Percentiles rank a stretch among this genome's conserved stretches.
phyloP scores from a whole-genome alignment of 1,140 invertebrate genomes.

The Papilio machaon region DNA sequence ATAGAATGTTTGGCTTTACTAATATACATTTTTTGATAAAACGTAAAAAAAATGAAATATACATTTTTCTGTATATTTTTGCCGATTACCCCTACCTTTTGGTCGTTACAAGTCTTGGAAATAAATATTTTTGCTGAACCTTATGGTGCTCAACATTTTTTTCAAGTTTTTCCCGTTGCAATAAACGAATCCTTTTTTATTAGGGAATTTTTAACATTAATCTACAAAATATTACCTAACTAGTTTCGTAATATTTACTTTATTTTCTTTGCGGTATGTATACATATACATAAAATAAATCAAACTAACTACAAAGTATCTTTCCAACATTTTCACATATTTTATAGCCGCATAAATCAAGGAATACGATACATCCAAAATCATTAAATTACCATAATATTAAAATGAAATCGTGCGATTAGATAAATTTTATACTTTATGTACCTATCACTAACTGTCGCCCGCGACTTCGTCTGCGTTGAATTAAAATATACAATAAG shows the following conservation, averaged over 20 bases:
- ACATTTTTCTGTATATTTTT: too few relatives aligned
- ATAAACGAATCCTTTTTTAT: not conserved
- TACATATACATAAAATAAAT: not conserved
- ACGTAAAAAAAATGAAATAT: too few relatives aligned
- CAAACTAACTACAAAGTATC: not conserved
- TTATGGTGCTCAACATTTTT: not conserved
- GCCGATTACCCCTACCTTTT: too few relatives aligned
- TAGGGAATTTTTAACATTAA: not conserved
- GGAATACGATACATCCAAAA: not conserved
- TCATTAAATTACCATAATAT: conserved; percentile 10
- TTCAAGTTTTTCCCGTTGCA: not conserved
- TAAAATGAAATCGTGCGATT: conserved; percentile 3
- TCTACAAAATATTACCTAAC: not conserved
- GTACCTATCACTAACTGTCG: not conserved
- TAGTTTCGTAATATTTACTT: not conserved
- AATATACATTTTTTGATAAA: too few relatives aligned
- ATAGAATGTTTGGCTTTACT: too few relatives aligned
- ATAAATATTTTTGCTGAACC: too few relatives aligned
- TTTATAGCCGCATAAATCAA: not conserved
- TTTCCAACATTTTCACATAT: not conserved
- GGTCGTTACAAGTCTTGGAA: too few relatives aligned
- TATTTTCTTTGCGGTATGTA: not conserved
- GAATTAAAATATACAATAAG: too few relatives aligned
- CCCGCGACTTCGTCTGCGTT: too few relatives aligned
- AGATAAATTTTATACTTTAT: not conserved